These are phyloP conservation scores for Dipodomys merriami DNA, from an alignment of 2,113 vertebrate genomes.

Conservation along the genomic window DNA sequence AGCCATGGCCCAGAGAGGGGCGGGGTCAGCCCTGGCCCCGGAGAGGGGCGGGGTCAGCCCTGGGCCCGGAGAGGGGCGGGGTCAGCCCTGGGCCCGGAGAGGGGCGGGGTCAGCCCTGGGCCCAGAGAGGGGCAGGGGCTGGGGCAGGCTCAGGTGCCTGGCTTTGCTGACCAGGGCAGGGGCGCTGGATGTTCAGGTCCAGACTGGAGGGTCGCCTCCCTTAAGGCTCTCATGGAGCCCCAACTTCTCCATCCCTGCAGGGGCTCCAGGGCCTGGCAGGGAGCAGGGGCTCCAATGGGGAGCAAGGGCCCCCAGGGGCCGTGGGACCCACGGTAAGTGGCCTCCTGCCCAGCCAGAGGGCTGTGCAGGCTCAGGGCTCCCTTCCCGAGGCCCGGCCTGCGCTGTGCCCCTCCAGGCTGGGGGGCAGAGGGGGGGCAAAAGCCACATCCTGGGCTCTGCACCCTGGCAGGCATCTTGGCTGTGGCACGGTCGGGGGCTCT, in stretches of 20 bases:
- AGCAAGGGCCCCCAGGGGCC: slow-evolving; percentile 88
- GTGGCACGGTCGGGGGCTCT: neutral
- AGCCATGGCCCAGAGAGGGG: too few relatives aligned
- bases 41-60: too few relatives aligned
- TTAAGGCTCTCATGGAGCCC: too few relatives aligned
- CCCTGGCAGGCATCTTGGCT: neutral
- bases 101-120: too few relatives aligned
- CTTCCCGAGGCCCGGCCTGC: too few relatives aligned
- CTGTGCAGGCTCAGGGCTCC: neutral
- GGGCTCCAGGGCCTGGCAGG: slow-evolving; percentile 93
- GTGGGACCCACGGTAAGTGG: slow-evolving; percentile 93
- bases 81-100: too few relatives aligned
- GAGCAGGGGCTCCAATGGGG: slow-evolving; percentile 88
- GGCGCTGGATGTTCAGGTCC: neutral
- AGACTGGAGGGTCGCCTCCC: accelerated
- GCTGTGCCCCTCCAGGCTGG: too few relatives aligned
- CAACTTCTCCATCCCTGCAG: slow-evolving; percentile 79
- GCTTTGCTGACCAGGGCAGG: too few relatives aligned
- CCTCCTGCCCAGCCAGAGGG: neutral
- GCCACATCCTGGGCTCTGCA: too few relatives aligned
- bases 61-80: too few relatives aligned
- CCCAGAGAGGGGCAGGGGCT: too few relatives aligned
- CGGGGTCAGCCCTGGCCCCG: neutral
- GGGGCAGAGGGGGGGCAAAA: neutral
- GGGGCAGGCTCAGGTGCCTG: too few relatives aligned